Evolutionary conservation across 2,888 invertebrate genomes (phyloP).

Genomic region (Epistrophe eligans): DNA sequence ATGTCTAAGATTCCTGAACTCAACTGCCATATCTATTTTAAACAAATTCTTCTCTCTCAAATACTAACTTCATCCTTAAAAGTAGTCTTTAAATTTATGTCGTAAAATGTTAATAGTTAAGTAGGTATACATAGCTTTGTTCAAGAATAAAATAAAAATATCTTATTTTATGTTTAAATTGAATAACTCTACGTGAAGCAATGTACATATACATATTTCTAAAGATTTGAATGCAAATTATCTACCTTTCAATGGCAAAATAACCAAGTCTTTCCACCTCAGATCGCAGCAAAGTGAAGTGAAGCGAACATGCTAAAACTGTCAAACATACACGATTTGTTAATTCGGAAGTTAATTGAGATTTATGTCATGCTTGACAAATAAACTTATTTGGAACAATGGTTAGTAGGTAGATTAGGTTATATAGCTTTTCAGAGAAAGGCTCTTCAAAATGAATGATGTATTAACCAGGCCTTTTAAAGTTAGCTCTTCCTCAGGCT

Average conservation of each 20-base stretch:
- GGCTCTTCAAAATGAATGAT: constrained; percentile 55
- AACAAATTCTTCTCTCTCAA: no score
- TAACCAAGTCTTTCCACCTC: background rate
- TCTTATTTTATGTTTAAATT: background rate
- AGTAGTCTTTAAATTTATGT: background rate
- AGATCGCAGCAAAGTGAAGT: background rate
- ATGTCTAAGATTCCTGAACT: background rate
- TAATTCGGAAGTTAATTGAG: constrained; percentile 61
- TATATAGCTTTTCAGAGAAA: constrained; percentile 46
- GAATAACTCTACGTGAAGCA: background rate
- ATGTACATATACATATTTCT: background rate
- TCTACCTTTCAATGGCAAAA: background rate
- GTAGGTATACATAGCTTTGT: no score
- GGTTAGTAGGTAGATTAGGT: constrained; percentile 9
- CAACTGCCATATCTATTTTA: no score
- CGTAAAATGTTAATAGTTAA: background rate
- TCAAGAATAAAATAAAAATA: background rate
- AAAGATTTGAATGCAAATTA: constrained; percentile 1
- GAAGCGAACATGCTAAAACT: constrained; percentile 34
- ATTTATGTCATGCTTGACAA: constrained; percentile 55
- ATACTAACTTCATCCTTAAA: background rate
- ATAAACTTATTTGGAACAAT: constrained; percentile 70
- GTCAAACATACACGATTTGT: constrained; percentile 51
- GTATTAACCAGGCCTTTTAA: background rate
- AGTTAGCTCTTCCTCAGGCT: constrained; percentile 31